Conservation (phyloP, 2,888 invertebrate genomes). For the Megalurothrips usitatus region DNA sequence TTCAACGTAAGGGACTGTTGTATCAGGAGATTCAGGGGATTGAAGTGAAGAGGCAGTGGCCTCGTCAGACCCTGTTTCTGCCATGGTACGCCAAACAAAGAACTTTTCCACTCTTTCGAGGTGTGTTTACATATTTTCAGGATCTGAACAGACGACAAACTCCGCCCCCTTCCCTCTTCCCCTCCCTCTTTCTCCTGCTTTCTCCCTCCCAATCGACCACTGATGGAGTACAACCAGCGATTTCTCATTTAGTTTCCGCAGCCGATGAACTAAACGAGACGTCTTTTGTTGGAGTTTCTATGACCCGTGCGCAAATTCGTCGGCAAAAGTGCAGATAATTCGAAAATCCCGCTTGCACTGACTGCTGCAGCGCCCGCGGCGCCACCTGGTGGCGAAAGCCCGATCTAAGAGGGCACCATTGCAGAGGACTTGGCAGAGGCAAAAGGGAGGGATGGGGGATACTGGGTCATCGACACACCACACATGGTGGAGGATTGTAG, state of each 20-base stretch:
- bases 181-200: neutral
- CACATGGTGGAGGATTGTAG: too few species aligned
- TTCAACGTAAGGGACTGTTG: neutral
- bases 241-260: neutral
- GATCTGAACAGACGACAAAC: neutral
- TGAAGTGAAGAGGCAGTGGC: neutral
- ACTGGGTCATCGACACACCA: too few species aligned
- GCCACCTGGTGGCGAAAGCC: too few species aligned
- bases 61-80: neutral
- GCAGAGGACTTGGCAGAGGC: too few species aligned
- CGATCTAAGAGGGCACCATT: too few species aligned
- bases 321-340: too few species aligned
- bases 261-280: neutral
- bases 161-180: neutral
- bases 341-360: too few species aligned
- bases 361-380: too few species aligned
- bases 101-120: neutral
- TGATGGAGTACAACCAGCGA: neutral
- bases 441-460: too few species aligned
- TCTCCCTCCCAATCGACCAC: neutral
- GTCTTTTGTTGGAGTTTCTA: neutral
- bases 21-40: neutral
- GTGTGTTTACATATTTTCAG: conserved; percentile 23
- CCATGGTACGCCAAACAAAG: neutral
- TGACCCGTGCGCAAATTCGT: neutral